A percentile compares a stretch with the other conserved stretches of the same genome.
Conservation (phyloP, 2,888 invertebrate genomes). For the Sinohyriopsis cumingii region DNA sequence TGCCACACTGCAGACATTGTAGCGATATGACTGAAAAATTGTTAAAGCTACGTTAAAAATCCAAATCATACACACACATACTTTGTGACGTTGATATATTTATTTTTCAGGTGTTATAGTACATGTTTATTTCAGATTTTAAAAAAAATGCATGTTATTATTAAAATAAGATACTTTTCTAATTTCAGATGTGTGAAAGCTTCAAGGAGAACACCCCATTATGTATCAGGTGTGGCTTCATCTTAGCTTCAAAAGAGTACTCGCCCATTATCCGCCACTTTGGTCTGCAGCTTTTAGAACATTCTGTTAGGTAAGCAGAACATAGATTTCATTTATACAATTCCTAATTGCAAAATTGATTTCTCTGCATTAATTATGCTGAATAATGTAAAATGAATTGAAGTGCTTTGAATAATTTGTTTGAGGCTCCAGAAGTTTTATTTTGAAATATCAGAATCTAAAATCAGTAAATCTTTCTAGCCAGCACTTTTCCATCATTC, state of each 20-base stretch:
- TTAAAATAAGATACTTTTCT: not conserved
- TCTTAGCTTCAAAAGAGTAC: constrained; percentile 80
- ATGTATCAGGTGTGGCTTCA: constrained; percentile 89
- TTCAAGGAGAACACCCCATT: constrained; percentile 90
- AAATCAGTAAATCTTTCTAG: too few species aligned
- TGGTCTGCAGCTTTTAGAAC: constrained; percentile 93
- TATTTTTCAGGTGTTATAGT: too few species aligned
- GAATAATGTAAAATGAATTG: constrained; percentile 1
- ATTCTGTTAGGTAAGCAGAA: constrained; percentile 84
- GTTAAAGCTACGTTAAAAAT: too few species aligned
- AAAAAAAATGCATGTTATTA: too few species aligned
- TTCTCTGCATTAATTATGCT: not conserved
- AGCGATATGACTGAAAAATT: too few species aligned
- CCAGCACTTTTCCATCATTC: too few species aligned
- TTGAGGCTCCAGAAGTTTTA: too few species aligned
- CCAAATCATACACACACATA: too few species aligned
- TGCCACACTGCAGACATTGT: too few species aligned
- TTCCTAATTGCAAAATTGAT: not conserved
- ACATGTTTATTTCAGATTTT: too few species aligned
- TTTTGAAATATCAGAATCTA: too few species aligned
- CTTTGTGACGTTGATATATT: too few species aligned
- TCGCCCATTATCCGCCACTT: constrained; percentile 89
- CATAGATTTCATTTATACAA: not conserved
- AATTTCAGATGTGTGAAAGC: constrained; percentile 72
- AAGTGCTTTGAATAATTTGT: not conserved